These are phyloP conservation scores for Lates japonicus DNA, from an alignment of 2,797 vertebrate species.

Conservation along the genomic window DNA sequence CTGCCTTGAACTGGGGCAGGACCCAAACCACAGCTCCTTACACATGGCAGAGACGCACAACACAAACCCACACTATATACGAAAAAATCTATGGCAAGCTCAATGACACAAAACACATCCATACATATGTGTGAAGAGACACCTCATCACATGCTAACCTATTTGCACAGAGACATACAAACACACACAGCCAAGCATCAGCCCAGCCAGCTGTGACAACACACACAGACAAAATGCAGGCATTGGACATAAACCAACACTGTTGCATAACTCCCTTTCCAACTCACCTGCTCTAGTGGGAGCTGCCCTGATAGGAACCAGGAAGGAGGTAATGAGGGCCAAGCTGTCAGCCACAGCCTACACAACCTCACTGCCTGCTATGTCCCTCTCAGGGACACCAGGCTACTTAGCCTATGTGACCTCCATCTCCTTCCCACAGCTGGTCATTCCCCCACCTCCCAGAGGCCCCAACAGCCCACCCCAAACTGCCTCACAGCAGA, in stretches of 20 bases:
- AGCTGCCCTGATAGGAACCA: slow-evolving; percentile 63
- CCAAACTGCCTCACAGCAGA: slow-evolving; percentile 31
- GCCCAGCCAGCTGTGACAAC: slow-evolving; percentile 35
- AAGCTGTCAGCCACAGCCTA: slow-evolving; percentile 47
- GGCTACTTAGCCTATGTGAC: slow-evolving; percentile 51
- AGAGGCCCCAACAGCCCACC: slow-evolving; percentile 3
- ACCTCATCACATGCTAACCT: slow-evolving; percentile 12
- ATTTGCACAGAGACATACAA: slow-evolving; percentile 3
- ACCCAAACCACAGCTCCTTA: slow-evolving; percentile 50
- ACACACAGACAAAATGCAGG: slow-evolving; percentile 39
- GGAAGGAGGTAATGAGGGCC: slow-evolving; percentile 64
- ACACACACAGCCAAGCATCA: slow-evolving; percentile 13
- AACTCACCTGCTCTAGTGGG: slow-evolving; percentile 60
- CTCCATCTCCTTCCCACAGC: slow-evolving; percentile 57
- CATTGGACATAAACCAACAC: slow-evolving; percentile 26
- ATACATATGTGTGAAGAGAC: slow-evolving; percentile 8
- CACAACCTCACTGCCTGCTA: slow-evolving; percentile 37
- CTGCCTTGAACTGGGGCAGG: slow-evolving; percentile 43
- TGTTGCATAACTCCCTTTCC: slow-evolving; percentile 55
- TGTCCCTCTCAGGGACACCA: slow-evolving; percentile 38
- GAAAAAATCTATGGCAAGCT: not conserved
- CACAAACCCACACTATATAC: slow-evolving; percentile 23
- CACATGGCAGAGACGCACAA: slow-evolving; percentile 13
- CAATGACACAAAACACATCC: slow-evolving; percentile 19
- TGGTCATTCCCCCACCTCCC: slow-evolving; percentile 46